phyloP scores from a whole-genome alignment of 2,797 vertebrate species.

The Hypotaenidia philippensis region DNA sequence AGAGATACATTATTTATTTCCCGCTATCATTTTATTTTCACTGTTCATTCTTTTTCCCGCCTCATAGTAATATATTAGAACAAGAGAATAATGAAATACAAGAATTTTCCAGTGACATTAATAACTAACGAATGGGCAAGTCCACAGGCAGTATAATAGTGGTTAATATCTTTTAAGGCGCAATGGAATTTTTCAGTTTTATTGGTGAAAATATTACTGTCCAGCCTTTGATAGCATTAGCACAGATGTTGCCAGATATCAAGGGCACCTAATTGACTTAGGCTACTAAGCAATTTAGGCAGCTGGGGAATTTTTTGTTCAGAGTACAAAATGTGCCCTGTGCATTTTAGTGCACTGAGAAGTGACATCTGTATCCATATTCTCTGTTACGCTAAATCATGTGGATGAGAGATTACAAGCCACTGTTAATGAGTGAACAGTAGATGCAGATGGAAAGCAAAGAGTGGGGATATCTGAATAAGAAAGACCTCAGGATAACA shows the following conservation, averaged over 20 bases:
- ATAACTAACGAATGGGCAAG: not conserved
- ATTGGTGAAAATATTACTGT: not conserved
- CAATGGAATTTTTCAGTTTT: not conserved
- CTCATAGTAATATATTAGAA: not conserved
- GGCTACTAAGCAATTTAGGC: not conserved
- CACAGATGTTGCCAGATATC: not conserved
- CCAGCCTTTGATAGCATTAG: not conserved
- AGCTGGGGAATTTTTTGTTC: not conserved
- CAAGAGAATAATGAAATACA: not conserved
- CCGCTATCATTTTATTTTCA: slow-evolving; percentile 3
- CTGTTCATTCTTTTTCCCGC: not conserved
- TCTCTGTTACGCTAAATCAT: not conserved
- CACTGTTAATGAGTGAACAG: not conserved
- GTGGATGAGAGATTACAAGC: not conserved
- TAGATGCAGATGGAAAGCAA: not conserved
- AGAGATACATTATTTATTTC: slow-evolving; percentile 22
- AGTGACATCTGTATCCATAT: not conserved
- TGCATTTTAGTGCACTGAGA: not conserved
- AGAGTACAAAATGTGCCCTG: not conserved
- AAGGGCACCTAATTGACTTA: not conserved
- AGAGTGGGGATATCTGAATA: not conserved
- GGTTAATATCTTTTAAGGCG: not conserved
- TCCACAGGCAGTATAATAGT: not conserved
- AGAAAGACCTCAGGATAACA: not conserved
- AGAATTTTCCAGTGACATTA: not conserved